Conservation (phyloP, 2,888 invertebrate species). For the Drosophila dives region DNA sequence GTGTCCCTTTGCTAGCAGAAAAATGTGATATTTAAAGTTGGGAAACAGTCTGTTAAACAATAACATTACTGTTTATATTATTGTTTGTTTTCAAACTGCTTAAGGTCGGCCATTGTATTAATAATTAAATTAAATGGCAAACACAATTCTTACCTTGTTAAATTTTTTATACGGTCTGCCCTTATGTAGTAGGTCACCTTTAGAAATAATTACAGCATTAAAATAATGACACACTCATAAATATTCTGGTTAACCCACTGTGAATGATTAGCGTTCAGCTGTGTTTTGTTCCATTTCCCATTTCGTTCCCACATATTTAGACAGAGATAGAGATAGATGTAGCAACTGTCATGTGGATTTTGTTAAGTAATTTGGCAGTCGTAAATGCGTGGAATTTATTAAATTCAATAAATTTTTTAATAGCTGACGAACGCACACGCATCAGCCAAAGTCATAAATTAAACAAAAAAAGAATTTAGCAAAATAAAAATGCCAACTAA, state of each 20-base stretch:
- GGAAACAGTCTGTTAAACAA: not conserved
- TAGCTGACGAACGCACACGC: slow-evolving; percentile 60
- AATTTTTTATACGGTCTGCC: not conserved
- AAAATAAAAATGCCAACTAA: slow-evolving; percentile 47
- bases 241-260: slow-evolving; percentile 14
- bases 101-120: not conserved
- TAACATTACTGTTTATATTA: not conserved
- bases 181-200: not conserved
- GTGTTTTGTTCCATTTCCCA: slow-evolving; percentile 1
- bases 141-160: not conserved
- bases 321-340: not conserved
- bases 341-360: slow-evolving; percentile 16
- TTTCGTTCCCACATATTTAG: slow-evolving; percentile 5
- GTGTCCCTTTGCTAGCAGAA: not conserved
- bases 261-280: slow-evolving; percentile 29
- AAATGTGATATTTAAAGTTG: not conserved
- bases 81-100: not conserved
- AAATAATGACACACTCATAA: not conserved
- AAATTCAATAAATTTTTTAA: slow-evolving; percentile 46
- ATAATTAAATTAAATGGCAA: not conserved
- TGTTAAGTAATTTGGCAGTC: slow-evolving; percentile 29
- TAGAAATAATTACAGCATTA: not conserved
- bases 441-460: slow-evolving; percentile 57
- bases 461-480: slow-evolving; percentile 48
- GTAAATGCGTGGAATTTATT: slow-evolving; percentile 45